phyloP scores from a whole-genome alignment of 35 echinoderm and acorn worm species.

The Lytechinus variegatus region DNA sequence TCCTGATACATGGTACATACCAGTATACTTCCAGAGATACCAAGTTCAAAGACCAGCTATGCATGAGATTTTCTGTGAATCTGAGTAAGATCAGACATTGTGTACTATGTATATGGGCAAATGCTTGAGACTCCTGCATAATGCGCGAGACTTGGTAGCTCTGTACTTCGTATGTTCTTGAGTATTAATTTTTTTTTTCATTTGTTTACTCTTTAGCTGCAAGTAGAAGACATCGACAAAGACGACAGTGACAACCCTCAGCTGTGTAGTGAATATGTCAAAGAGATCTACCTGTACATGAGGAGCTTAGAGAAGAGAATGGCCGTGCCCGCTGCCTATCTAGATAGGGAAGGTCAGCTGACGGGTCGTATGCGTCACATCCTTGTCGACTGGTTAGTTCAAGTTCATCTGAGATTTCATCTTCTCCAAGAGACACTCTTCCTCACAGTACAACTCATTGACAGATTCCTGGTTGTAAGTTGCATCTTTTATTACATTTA shows the following conservation, averaged over 20 bases:
- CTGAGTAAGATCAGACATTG: no score
- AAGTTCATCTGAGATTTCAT: constrained; percentile 96
- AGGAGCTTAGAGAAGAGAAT: constrained; percentile 80
- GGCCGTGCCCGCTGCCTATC: constrained; percentile 81
- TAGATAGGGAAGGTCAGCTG: constrained; percentile 75
- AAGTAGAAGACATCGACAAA: constrained; percentile 95
- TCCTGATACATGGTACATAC: no score
- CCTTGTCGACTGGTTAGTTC: constrained; percentile 94
- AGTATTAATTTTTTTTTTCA: neutral
- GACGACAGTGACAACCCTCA: constrained; percentile 91
- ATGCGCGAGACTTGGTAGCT: no score
- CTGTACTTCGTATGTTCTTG: no score
- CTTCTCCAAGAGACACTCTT: constrained; percentile 97
- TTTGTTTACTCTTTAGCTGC: neutral
- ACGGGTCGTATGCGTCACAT: constrained; percentile 89
- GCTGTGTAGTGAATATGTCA: constrained; percentile 94
- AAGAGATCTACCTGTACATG: constrained; percentile 98
- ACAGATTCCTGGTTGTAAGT: constrained; percentile 93
- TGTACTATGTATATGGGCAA: no score
- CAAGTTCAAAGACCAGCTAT: no score
- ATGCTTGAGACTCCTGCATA: no score
- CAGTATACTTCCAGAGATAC: no score
- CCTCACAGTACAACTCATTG: constrained; percentile 90
- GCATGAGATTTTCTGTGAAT: no score
- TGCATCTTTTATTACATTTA: no score